phyloP scores from a whole-genome alignment of 1,140 invertebrate species.

The Antheraea mylitta region DNA sequence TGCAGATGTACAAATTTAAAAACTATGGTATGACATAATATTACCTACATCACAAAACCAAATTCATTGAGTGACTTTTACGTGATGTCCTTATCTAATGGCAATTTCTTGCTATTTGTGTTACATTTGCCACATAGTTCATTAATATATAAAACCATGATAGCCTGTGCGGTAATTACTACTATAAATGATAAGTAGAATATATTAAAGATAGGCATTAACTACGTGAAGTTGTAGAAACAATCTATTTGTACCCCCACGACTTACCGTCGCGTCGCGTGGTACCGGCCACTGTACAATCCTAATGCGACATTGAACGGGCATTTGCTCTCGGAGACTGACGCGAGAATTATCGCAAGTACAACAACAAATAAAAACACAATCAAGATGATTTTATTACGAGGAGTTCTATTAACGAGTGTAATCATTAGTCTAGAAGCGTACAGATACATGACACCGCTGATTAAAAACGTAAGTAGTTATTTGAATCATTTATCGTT shows the following conservation, averaged over 20 bases:
- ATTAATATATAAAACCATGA: no score
- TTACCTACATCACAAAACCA: no score
- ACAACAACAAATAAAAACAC: background rate
- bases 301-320: background rate
- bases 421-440: conserved; percentile 6
- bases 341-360: background rate
- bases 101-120: no score
- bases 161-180: no score
- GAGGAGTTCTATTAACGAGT: background rate
- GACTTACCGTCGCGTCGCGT: background rate
- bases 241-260: background rate
- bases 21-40: no score
- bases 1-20: no score
- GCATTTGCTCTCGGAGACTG: background rate
- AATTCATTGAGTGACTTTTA: no score
- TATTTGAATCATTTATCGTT: no score
- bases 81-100: no score
- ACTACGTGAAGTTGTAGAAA: background rate
- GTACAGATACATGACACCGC: conserved; percentile 37
- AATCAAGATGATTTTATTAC: background rate
- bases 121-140: no score
- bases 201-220: no score
- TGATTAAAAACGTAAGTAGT: conserved; percentile 61
- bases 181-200: no score
- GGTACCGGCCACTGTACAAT: background rate